Base-by-base conservation (phyloP, 2,797 vertebrate genomes). In the Psittacula echo region DNA sequence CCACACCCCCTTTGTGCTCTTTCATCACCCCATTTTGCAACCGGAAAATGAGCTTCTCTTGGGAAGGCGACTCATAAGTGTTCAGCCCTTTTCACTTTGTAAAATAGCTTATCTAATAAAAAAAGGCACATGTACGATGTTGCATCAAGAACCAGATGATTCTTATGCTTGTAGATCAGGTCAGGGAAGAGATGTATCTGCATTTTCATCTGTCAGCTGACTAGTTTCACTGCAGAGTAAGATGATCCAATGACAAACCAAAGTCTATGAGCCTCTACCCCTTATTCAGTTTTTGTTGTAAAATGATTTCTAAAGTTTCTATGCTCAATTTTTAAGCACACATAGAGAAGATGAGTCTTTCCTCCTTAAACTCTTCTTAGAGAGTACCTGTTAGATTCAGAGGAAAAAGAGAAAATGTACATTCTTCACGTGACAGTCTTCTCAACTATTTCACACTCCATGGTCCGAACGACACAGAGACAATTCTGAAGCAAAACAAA, bases 1-100 rank as follows among this genome's bases (percentile, higher is more conserved):
- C 70, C 90, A 92, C 94, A 82, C 89, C 76, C 12, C 13, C 24
- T 62, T 65, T 23, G n/a, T 2, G 19, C 9, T 82, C 56, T 83
- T 85, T 88, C 79, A 94, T 93, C 85, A 66, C 17, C 8, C 11
- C 30, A 37, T 92, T 72, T 45, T 32, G 73, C 85, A 94, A 78
- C 60, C 82, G 24, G 20, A 81, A 73, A 91, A 66, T 30, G 79
- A 68, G 42, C 56, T 76, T 60, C 51, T 70, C 65, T 77, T 67
- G 10, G 26, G 67, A 79, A 84, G 30, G 61, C 6, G 1, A 78
- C 34, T 78, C 51, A 0, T 18, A 61, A 68, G 9, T 7, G 41
- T 53, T 77, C 58, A 92, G 42, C 48, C n/a, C 54, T 81, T 90
- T 85, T 70, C 67, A 78, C 13, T 1, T 24, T 37, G 67, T 91